Conservation (phyloP, 2,113 vertebrate genomes). For the Sitta europaea region DNA sequence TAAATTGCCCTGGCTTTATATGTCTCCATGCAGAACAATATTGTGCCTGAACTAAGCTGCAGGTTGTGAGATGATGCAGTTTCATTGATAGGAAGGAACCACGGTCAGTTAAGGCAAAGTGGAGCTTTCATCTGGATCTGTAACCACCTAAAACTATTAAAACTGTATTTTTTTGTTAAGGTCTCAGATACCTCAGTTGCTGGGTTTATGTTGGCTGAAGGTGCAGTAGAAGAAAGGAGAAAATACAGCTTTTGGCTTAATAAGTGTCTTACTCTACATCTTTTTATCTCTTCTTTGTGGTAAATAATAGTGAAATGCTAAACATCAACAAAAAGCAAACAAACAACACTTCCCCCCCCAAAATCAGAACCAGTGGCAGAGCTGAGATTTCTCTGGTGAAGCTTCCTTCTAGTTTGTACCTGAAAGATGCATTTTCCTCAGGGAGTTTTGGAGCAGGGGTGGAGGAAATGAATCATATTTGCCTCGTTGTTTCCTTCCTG, state of each 20-base stretch:
- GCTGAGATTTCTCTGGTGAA: not conserved
- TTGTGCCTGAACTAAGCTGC: not conserved
- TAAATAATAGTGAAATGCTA: not conserved
- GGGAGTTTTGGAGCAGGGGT: not conserved
- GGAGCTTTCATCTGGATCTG: not conserved
- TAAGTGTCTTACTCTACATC: not conserved
- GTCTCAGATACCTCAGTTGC: not conserved
- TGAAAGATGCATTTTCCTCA: not conserved
- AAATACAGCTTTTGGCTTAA: not conserved
- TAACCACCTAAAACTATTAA: not conserved
- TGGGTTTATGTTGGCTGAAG: not conserved
- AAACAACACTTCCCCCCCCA: too few species aligned
- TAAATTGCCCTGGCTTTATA: not conserved
- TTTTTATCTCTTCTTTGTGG: not conserved
- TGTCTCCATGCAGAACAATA: not conserved
- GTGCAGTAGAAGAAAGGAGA: not conserved
- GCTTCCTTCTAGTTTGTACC: not conserved
- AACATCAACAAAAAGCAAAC: not conserved
- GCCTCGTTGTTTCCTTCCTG: not conserved
- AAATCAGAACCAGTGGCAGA: not conserved
- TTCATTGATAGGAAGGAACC: not conserved
- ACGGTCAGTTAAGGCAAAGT: not conserved
- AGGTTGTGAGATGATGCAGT: not conserved
- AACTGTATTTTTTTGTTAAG: not conserved
- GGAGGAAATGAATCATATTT: rapidly evolving